These are phyloP conservation scores for Grallaria varia DNA, from an alignment of 2,113 vertebrate genomes.

Conservation along the genomic window DNA sequence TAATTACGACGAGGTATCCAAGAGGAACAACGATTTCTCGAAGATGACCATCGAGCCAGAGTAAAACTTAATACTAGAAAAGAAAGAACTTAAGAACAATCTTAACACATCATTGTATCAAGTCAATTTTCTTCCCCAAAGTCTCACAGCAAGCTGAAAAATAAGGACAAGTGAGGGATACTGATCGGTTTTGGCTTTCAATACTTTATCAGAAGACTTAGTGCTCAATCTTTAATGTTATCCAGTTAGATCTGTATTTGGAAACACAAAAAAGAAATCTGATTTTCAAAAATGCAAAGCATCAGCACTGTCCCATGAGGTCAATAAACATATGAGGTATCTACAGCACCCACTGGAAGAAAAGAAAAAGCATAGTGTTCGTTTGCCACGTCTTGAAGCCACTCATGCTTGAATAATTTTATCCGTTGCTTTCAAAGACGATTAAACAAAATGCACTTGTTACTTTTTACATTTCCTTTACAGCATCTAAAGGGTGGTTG, in stretches of 20 bases:
- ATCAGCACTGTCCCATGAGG: background rate
- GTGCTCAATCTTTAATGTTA: background rate
- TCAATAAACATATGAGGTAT: background rate
- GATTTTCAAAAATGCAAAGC: background rate
- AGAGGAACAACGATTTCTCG: background rate
- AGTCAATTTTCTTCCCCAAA: background rate
- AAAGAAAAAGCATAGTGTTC: background rate
- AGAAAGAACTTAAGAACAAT: background rate
- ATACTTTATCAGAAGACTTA: background rate
- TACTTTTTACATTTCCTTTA: background rate
- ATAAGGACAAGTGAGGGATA: background rate
- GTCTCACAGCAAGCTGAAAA: background rate
- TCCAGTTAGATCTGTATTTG: background rate
- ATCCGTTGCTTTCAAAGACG: background rate
- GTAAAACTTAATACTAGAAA: background rate
- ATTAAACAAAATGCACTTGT: background rate
- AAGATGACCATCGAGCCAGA: background rate
- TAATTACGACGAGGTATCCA: background rate
- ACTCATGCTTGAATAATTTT: background rate
- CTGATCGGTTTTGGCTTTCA: background rate
- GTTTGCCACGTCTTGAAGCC: background rate
- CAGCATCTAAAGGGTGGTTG: background rate
- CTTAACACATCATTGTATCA: background rate
- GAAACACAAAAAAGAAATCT: background rate
- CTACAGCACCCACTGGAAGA: background rate